A percentile compares a stretch with the other conserved stretches of the same genome.
Evolutionary conservation across 2,113 vertebrate species (phyloP).

Genomic region (Psittacus erithacus): DNA sequence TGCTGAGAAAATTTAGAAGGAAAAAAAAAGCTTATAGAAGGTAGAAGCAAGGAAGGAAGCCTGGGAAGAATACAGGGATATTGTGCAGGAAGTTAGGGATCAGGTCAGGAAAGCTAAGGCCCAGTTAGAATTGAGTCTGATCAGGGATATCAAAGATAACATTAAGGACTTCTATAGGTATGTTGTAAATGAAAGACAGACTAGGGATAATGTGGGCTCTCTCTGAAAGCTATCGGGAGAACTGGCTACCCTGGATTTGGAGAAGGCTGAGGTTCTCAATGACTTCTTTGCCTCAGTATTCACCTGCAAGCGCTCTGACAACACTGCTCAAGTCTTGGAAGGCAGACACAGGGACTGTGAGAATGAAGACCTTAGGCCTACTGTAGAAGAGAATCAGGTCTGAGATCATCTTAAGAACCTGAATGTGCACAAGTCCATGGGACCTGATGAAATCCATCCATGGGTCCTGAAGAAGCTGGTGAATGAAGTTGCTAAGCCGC

Average conservation of each 20-base stretch:
- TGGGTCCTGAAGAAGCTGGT: background rate
- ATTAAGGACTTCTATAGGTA: background rate
- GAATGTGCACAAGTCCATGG: background rate
- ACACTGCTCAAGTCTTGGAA: background rate
- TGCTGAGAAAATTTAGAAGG: background rate
- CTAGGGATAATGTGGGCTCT: background rate
- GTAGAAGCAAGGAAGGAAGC: background rate
- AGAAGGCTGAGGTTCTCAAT: background rate
- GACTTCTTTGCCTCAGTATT: background rate
- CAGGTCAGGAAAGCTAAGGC: background rate
- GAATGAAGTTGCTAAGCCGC: background rate
- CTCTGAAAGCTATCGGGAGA: background rate
- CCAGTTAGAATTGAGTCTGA: background rate
- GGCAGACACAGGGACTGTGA: background rate
- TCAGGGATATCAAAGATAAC: background rate
- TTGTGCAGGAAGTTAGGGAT: background rate
- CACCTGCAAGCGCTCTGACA: background rate
- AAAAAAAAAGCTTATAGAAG: background rate
- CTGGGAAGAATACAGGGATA: background rate
- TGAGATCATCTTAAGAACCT: background rate
- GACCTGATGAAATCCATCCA: background rate
- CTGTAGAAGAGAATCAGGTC: background rate
- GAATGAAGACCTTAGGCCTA: background rate
- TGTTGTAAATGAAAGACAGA: background rate
- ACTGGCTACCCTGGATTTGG: background rate